phyloP scores from a whole-genome alignment of 2,797 vertebrate species.

The Chelon auratus region DNA sequence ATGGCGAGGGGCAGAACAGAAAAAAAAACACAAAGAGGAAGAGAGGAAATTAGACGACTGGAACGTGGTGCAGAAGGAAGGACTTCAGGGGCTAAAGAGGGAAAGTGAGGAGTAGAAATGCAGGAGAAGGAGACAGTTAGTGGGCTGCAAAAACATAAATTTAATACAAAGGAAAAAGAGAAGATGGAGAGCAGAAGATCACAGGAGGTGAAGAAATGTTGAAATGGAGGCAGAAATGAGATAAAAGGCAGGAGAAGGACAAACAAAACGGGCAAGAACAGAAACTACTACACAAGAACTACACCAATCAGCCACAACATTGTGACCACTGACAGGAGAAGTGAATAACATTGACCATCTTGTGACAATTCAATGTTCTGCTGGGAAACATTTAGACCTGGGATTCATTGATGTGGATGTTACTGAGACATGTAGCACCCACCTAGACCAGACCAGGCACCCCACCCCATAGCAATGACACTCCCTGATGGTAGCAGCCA shows the following conservation, averaged over 20 bases:
- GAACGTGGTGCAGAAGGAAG: neutral
- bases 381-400: too few species aligned
- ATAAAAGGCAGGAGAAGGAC: neutral
- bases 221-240: constrained; percentile 2
- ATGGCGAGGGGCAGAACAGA: constrained; percentile 28
- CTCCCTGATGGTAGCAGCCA: too few species aligned
- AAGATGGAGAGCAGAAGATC: neutral
- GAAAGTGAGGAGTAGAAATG: neutral
- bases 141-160: neutral
- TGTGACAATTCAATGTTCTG: too few species aligned
- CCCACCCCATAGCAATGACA: too few species aligned
- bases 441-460: too few species aligned
- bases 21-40: neutral
- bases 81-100: neutral
- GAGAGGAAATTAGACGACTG: constrained; percentile 1
- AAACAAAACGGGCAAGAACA: neutral
- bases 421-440: too few species aligned
- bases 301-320: too few species aligned
- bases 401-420: too few species aligned
- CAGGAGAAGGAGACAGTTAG: neutral
- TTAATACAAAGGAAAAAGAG: neutral
- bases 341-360: too few species aligned
- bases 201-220: constrained; percentile 7
- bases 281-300: neutral
- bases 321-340: too few species aligned